Conservation (phyloP, 37 sponge, comb jelly and placozoan genomes). For the Eunapius fragilis region DNA sequence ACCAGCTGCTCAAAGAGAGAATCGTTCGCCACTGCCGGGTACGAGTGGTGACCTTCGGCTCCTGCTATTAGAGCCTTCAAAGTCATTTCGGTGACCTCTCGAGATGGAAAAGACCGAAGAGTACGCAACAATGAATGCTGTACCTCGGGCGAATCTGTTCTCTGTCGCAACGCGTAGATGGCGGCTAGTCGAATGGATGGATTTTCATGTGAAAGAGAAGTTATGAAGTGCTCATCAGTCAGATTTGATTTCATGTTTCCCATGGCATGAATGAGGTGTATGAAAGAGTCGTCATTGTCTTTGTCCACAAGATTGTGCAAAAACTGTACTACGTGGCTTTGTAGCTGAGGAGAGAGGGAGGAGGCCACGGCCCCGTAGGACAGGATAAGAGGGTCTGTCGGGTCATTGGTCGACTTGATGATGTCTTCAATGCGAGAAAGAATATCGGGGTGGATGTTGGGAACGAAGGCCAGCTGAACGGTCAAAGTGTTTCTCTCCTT, state of each 20-base stretch:
- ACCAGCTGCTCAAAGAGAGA: background rate
- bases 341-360: background rate
- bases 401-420: background rate
- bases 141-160: background rate
- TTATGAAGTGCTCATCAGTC: background rate
- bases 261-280: constrained; percentile 39
- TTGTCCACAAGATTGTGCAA: constrained; percentile 1
- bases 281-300: background rate
- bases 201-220: constrained; percentile 18
- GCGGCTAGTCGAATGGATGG: constrained; percentile 26
- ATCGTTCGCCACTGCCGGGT: background rate
- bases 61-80: background rate
- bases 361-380: constrained; percentile 30
- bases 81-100: background rate
- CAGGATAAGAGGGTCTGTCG: constrained; percentile 19
- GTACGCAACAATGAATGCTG: background rate
- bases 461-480: background rate
- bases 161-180: constrained; percentile 10
- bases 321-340: background rate
- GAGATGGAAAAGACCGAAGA: background rate
- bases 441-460: background rate
- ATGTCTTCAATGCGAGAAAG: background rate
- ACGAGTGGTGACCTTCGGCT: background rate
- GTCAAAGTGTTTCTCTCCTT: constrained; percentile 7
- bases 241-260: constrained; percentile 41